These are phyloP conservation scores for Drosophila mimica DNA, from an alignment of 2,888 invertebrate genomes.

Conservation along the genomic window DNA sequence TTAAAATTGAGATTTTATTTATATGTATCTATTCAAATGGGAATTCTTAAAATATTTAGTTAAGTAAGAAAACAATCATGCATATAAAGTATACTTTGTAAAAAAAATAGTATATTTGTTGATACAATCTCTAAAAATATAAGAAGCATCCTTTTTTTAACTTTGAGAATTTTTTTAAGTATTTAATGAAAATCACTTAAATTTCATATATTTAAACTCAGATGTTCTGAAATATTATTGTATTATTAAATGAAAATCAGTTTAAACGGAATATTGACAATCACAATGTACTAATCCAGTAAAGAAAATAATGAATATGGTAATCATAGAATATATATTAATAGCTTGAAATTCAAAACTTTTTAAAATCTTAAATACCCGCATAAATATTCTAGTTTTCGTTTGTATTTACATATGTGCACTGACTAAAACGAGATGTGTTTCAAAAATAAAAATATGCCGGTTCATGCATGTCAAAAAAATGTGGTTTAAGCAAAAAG, in stretches of 20 bases:
- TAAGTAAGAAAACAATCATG: not conserved
- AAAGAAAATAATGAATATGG: not conserved
- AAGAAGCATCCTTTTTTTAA: not conserved
- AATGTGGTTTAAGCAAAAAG: not conserved
- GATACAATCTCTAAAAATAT: not conserved
- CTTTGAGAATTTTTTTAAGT: fast-evolving
- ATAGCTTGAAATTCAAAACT: not conserved
- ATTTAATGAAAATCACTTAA: not conserved
- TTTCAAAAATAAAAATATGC: constrained; percentile 1
- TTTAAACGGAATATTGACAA: too few relatives aligned
- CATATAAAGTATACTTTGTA: not conserved
- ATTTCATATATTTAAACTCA: too few relatives aligned
- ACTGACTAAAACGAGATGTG: not conserved
- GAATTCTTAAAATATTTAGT: not conserved
- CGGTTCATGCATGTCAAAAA: constrained; percentile 9
- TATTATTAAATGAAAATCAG: not conserved
- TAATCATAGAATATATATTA: not conserved
- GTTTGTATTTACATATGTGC: not conserved
- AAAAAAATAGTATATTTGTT: not conserved
- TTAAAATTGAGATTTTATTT: not conserved
- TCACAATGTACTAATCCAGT: not conserved
- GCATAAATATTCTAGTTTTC: not conserved
- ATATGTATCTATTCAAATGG: not conserved
- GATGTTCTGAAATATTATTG: not conserved
- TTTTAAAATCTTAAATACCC: not conserved